Conservation (phyloP, 2,888 invertebrate species). For the Andricus curvator region DNA sequence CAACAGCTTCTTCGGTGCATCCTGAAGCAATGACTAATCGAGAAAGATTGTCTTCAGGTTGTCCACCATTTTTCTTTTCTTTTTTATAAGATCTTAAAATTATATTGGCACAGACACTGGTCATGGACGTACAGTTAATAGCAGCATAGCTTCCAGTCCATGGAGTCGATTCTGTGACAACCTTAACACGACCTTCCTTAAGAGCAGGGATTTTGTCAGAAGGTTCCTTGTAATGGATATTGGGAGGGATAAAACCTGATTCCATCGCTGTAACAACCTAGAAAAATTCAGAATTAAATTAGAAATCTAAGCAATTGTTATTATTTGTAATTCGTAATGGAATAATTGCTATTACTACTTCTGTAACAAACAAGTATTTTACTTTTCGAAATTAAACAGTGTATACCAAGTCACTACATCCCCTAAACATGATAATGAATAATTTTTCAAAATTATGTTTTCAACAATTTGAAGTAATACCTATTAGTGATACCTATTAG, state of each 20-base stretch:
- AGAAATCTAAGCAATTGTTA: not conserved
- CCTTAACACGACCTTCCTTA: slow-evolving; percentile 51
- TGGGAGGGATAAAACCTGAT: slow-evolving; percentile 79
- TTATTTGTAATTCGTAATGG: no score
- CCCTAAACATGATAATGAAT: no score
- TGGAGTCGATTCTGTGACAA: slow-evolving; percentile 50
- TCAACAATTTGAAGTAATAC: no score
- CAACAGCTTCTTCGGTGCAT: slow-evolving; percentile 87
- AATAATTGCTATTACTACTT: no score
- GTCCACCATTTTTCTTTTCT: slow-evolving; percentile 77
- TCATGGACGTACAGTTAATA: slow-evolving; percentile 48
- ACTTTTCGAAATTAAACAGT: no score
- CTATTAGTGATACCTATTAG: no score
- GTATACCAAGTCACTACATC: no score
- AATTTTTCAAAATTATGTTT: no score
- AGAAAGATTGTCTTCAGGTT: slow-evolving; percentile 83
- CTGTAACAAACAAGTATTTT: no score
- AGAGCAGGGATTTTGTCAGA: slow-evolving; percentile 52
- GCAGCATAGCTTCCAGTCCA: slow-evolving; percentile 53
- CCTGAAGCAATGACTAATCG: slow-evolving; percentile 87
- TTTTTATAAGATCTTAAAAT: slow-evolving; percentile 52
- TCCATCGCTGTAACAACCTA: slow-evolving; percentile 55
- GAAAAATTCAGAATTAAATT: not conserved
- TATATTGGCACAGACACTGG: slow-evolving; percentile 47
- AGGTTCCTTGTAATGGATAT: slow-evolving; percentile 80